Percentiles rank a stretch among this genome's conserved stretches.
Evolutionary conservation across 2,797 vertebrate genomes (phyloP).

Genomic region (Thunnus albacares): DNA sequence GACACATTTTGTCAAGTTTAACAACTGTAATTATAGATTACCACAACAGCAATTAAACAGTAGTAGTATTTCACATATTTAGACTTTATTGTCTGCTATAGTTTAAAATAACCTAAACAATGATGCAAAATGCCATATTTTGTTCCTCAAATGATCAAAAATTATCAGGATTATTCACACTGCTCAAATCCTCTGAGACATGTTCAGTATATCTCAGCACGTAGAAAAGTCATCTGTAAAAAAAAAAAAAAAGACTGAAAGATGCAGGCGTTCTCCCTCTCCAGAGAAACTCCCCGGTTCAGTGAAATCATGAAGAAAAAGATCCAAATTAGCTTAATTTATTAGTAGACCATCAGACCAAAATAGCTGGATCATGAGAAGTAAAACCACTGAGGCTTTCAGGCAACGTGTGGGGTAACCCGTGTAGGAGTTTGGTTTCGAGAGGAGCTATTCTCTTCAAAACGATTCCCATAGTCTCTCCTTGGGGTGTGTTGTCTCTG

Average conservation of each 20-base stretch:
- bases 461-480: constrained; percentile 24
- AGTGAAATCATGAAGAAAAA: not conserved
- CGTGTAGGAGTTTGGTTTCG: not conserved
- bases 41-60: no score
- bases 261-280: not conserved
- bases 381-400: not conserved
- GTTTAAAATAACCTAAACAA: no score
- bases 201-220: not conserved
- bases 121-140: no score
- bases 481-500: not conserved
- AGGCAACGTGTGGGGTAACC: not conserved
- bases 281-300: not conserved
- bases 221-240: not conserved
- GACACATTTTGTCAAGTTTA: not conserved
- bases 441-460: constrained; percentile 2
- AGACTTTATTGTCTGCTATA: no score
- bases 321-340: not conserved
- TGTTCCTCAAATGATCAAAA: no score
- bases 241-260: no score
- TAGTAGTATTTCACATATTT: no score
- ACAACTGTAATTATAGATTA: no score
- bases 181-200: not conserved
- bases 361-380: constrained; percentile 2
- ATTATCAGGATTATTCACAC: not conserved
- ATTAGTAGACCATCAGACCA: not conserved